A percentile compares a stretch with the other conserved stretches of the same genome.
These are phyloP conservation scores for Tetramorium alpestre DNA, from an alignment of 1,140 invertebrate genomes.

Conservation along the genomic window DNA sequence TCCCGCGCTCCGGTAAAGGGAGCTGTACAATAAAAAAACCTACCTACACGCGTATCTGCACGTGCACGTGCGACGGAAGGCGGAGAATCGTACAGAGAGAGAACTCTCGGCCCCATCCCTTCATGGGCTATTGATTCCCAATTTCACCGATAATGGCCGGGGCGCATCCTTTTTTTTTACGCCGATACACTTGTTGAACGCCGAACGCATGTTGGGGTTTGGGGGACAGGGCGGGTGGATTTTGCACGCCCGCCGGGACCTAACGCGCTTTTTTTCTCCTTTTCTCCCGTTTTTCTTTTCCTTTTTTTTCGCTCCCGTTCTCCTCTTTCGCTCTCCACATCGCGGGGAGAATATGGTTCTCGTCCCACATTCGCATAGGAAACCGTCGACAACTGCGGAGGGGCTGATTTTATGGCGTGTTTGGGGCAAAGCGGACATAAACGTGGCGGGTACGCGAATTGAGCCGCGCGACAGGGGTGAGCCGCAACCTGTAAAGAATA, in stretches of 20 bases:
- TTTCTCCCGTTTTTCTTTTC: conserved; percentile 70
- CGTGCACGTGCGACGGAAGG: conserved; percentile 54
- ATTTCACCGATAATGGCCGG: conserved; percentile 83
- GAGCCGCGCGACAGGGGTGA: conserved; percentile 62
- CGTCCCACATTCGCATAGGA: conserved; percentile 80
- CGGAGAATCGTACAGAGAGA: conserved; percentile 64
- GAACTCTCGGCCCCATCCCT: conserved; percentile 69
- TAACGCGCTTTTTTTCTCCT: conserved; percentile 74
- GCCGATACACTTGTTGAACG: conserved; percentile 85
- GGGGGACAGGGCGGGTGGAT: conserved; percentile 66
- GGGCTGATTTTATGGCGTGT: conserved; percentile 80
- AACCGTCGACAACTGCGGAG: conserved; percentile 72
- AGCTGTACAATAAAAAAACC: conserved; percentile 40
- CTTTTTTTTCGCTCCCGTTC: conserved; percentile 64
- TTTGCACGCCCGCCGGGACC: conserved; percentile 76
- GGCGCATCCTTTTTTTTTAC: conserved; percentile 77
- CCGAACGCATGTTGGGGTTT: conserved; percentile 60
- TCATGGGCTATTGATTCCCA: conserved; percentile 84
- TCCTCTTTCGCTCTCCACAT: conserved; percentile 56
- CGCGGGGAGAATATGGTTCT: conserved; percentile 77
- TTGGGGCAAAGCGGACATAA: conserved; percentile 78
- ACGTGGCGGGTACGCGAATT: conserved; percentile 72
- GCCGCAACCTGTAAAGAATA: conserved; percentile 60
- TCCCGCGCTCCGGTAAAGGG: conserved; percentile 31
- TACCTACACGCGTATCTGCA: conserved; percentile 19